phyloP scores from a whole-genome alignment of 2,797 vertebrate species.

The Oreochromis grahami region DNA sequence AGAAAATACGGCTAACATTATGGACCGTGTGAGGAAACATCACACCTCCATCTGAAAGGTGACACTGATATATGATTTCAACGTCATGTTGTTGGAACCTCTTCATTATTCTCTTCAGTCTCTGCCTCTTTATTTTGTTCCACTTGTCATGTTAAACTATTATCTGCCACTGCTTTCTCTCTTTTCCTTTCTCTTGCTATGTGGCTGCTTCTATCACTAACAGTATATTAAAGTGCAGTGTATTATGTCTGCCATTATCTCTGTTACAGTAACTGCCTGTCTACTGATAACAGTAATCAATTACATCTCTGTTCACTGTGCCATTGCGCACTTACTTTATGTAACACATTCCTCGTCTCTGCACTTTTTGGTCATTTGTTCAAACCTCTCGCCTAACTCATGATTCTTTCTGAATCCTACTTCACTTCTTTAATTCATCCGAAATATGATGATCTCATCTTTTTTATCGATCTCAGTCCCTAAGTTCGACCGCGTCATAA shows the following conservation, averaged over 20 bases:
- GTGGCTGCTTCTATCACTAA: slow-evolving; percentile 33
- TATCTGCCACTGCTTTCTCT: slow-evolving; percentile 12
- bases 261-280: slow-evolving; percentile 60
- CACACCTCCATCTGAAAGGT: slow-evolving; percentile 35
- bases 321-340: slow-evolving; percentile 14
- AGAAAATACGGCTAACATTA: slow-evolving; percentile 38
- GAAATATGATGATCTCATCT: neutral
- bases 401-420: slow-evolving; percentile 14
- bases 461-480: neutral
- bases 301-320: slow-evolving; percentile 49
- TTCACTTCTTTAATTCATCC: slow-evolving; percentile 6
- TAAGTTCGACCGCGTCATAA: neutral
- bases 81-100: slow-evolving; percentile 51
- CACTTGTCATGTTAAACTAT: slow-evolving; percentile 31
- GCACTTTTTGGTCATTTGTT: neutral
- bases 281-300: slow-evolving; percentile 65
- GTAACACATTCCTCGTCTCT: slow-evolving; percentile 2
- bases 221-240: slow-evolving; percentile 38
- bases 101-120: slow-evolving; percentile 40
- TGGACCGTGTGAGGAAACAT: slow-evolving; percentile 30
- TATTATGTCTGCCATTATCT: slow-evolving; percentile 55
- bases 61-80: slow-evolving; percentile 52
- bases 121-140: slow-evolving; percentile 38
- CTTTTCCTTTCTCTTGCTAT: neutral
- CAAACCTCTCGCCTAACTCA: neutral